Conservation (phyloP, 2,888 invertebrate genomes). For the Agonum fuliginosum region DNA sequence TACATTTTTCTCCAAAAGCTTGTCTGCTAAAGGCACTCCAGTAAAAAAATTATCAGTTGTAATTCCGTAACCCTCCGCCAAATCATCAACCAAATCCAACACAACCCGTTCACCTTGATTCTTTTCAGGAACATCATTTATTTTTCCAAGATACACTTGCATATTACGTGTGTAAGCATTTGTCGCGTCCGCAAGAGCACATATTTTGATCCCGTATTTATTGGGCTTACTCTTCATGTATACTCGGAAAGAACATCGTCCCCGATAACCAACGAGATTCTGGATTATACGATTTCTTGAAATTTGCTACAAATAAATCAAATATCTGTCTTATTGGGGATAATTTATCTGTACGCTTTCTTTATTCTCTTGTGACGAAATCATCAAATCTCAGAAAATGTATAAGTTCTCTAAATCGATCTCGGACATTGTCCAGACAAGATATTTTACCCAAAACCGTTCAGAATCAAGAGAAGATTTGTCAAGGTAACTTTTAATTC, state of each 20-base stretch:
- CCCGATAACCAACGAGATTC: not conserved
- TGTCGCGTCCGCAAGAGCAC: not conserved
- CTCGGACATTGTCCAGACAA: no score
- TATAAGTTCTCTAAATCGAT: no score
- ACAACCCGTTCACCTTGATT: not conserved
- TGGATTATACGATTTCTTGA: not conserved
- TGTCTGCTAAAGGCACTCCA: constrained; percentile 53
- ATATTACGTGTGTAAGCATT: not conserved
- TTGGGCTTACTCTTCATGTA: constrained; percentile 17
- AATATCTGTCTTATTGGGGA: not conserved
- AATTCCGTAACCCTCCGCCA: constrained; percentile 36
- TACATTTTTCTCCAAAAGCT: constrained; percentile 42
- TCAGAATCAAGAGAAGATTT: no score
- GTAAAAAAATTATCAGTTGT: constrained; percentile 59
- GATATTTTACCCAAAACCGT: no score
- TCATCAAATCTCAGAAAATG: no score
- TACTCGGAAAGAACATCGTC: not conserved
- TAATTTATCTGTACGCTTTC: not conserved
- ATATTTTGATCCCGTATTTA: not conserved
- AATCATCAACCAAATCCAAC: constrained; percentile 44
- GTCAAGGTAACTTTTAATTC: no score
- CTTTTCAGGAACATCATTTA: not conserved
- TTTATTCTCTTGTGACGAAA: no score
- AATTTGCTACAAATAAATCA: not conserved
- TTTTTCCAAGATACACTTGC: not conserved